Base-by-base conservation (phyloP, 1,140 invertebrate species). In the Dysdera silvatica region DNA sequence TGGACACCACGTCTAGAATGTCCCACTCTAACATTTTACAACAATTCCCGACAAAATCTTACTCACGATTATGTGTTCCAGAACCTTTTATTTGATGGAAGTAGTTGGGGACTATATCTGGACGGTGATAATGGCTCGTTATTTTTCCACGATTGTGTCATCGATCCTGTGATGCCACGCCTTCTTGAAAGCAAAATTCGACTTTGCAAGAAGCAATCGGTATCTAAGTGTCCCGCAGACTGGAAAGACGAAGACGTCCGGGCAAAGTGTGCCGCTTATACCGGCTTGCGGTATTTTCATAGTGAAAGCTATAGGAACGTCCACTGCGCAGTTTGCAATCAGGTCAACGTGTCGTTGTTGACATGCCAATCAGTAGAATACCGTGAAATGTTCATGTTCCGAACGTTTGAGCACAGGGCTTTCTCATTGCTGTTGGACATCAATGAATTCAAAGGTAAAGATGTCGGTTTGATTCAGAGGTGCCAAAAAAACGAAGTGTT, bases 261-360 rank as follows among this genome's bases (percentile, higher is more conserved):
- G 4, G 33, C 35, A 1, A 53, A 49, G 43, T 69, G 66, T 28
- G 20, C 26, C 6, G 61, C 68, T 7, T 62, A 64, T 32, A 60
- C 61, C 53, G 55, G 40, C 2, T 45, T 54, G 2, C 16, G 28
- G n/a, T 51, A 35, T 45, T 32, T 53, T n/a, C 26, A 55, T 32
- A 57, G 56, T 8, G 29, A 43, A 1, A 41, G 40, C 3, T 83
- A 79, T 69, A 73, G 78, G 63, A 84, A 84, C 65, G 68, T 76
- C 0, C 81, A 83, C 66, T 84, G 82, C 68, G 82, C 82, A 4
- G 62, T 78, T 10, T 84, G 82, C 68, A 81, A 83, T 66, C 68
- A 74, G 20, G 7, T 75, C 1, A 64, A 67, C 3, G 65, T 77
- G 31, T 77, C 79, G 58, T 52, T 74, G 51, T 49, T 78, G 24